A percentile compares a stretch with the other conserved stretches of the same genome.
These are phyloP conservation scores for Nyctereutes procyonoides DNA, from an alignment of 2,113 vertebrate species.

Conservation along the genomic window DNA sequence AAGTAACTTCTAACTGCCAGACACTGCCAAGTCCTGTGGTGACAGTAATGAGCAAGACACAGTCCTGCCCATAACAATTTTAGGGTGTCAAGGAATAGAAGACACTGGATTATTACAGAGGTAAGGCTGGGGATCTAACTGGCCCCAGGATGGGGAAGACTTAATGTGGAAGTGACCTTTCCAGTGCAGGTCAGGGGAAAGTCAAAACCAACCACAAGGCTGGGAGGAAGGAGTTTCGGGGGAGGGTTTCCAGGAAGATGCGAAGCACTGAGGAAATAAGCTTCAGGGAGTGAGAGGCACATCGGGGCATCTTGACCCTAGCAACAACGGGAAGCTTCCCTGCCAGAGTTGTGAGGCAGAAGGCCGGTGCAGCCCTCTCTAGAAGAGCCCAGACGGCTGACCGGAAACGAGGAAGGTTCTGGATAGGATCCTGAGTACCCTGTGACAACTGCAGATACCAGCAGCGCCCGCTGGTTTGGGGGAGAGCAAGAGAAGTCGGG, in stretches of 20 bases:
- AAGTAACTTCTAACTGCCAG: not conserved
- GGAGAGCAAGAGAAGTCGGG: not conserved
- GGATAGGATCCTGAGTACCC: fast-evolving
- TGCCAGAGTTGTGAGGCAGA: not conserved
- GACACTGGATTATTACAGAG: not conserved
- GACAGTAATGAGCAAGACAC: not conserved
- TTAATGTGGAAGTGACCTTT: not conserved
- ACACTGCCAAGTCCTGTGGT: too few relatives aligned
- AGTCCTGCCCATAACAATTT: fast-evolving
- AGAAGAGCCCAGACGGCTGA: not conserved
- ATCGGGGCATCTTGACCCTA: not conserved
- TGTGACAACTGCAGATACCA: not conserved
- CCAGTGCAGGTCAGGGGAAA: not conserved
- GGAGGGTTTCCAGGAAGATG: not conserved
- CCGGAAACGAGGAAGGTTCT: not conserved
- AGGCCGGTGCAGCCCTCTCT: not conserved
- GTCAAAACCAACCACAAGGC: not conserved
- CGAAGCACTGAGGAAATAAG: not conserved
- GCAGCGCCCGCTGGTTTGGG: not conserved
- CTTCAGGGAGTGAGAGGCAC: too few relatives aligned
- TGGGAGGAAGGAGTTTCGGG: fast-evolving
- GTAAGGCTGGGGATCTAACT: not conserved
- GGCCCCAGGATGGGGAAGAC: not conserved
- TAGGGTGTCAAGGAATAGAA: not conserved
- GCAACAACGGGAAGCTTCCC: not conserved